Evolutionary conservation across 35 echinoderm and acorn worm genomes (phyloP), one percentile per base, ranked within the genome.

Genomic region (Apostichopus japonicus): DNA sequence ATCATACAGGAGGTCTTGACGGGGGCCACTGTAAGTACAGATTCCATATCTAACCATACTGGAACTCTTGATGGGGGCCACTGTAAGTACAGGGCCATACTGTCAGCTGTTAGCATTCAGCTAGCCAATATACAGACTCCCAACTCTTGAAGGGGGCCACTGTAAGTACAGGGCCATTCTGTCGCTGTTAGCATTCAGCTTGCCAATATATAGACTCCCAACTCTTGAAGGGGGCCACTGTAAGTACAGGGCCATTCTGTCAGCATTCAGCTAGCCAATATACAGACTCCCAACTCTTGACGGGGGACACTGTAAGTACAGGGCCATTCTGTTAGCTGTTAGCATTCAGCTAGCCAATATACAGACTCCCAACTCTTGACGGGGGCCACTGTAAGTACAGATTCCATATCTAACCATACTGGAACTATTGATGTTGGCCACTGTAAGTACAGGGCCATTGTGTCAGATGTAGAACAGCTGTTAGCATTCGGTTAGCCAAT

Each of bases 271-370:
- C 4, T 44, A 4, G 33, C 33, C 33, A 44, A 44, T 44, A 44
- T 44, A 44, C 33, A 44, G 33, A 44, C 33, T 44, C 33, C 2
- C 33, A 23, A 93, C 90, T 17, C 27, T 98, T 19, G 93, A 98
- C 96, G 94, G 96, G 13, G 96, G 96, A 78, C 96, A 98, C 88
- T 98, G 96, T 98, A 75, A 96, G 96, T 95, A 90, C 65, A 73
- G 33, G 33, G 33, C 33, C 0, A 44, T 44, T 44, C 33, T 44
- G 0, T 44, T 3, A 44, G 33, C 33, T 44, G 33, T 44, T 44
- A 44, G 0, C 33, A 44, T 44, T 44, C 3, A 0, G 33, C 4
- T 44, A 4, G 33, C 33, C 33, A 44, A 44, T 44, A 44, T 44
- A 44, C 33, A 44, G 33, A 44, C 33, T 44, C 33, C 2, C 33